These are phyloP conservation scores for Benthosema pterotum DNA, from an alignment of 2,797 vertebrate species.

Conservation along the genomic window DNA sequence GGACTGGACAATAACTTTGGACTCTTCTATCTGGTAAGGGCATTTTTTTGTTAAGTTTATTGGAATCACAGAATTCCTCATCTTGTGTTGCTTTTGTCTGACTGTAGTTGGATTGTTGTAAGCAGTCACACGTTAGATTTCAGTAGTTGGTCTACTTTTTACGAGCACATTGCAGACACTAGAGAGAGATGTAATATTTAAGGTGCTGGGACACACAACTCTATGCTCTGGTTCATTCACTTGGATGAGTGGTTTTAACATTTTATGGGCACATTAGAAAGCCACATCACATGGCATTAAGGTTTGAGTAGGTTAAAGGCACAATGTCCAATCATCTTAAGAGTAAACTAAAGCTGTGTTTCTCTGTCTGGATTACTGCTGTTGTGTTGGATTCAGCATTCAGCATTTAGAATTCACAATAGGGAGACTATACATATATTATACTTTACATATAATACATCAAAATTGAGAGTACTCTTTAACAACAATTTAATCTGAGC, in stretches of 20 bases:
- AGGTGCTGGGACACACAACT: no score
- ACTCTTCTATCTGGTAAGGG: conserved; percentile 60
- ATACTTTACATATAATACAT: no score
- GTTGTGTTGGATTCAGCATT: background rate
- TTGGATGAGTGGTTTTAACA: no score
- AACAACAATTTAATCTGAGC: background rate
- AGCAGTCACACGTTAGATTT: background rate
- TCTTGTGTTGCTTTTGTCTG: background rate
- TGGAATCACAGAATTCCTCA: background rate
- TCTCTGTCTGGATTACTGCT: background rate
- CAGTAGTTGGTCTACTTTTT: no score
- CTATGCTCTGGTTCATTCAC: no score
- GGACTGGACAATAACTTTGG: conserved; percentile 29
- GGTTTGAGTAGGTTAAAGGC: background rate
- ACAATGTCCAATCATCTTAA: background rate
- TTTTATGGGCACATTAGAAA: no score
- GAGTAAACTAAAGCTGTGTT: background rate
- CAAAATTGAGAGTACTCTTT: background rate
- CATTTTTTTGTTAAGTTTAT: conserved; percentile 15
- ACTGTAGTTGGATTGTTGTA: background rate
- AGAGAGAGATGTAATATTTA: no score
- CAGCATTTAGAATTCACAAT: background rate
- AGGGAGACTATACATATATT: background rate
- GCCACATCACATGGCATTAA: background rate
- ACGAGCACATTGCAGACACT: no score